Evolutionary conservation across 2,797 vertebrate species (phyloP).

Genomic region (Gadopsis bispinosus): DNA sequence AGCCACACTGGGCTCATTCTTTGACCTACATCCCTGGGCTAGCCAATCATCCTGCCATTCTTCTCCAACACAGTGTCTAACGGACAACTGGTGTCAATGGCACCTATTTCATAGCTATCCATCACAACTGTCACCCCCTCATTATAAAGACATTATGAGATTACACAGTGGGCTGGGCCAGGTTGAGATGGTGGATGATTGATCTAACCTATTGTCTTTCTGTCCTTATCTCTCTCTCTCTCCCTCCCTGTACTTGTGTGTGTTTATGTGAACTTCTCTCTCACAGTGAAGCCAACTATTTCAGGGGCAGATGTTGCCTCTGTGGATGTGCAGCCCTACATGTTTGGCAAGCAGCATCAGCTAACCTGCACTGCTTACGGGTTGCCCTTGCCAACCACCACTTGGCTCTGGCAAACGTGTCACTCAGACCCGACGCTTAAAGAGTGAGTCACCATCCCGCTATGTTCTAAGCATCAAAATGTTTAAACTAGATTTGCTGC

Average conservation of each 20-base stretch:
- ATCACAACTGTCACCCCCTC: conserved; percentile 62
- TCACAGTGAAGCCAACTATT: conserved; percentile 90
- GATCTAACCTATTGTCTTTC: conserved; percentile 48
- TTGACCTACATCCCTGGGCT: conserved; percentile 67
- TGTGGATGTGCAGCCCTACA: conserved; percentile 74
- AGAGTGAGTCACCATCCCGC: conserved; percentile 74
- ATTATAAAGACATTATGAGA: conserved; percentile 74
- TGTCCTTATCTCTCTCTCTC: conserved; percentile 17
- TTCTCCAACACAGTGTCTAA: conserved; percentile 43
- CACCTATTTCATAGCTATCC: conserved; percentile 66
- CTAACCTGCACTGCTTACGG: conserved; percentile 88
- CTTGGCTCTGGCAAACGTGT: conserved; percentile 89
- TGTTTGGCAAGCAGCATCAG: conserved; percentile 75
- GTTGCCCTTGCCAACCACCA: conserved; percentile 83
- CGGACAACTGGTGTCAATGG: conserved; percentile 60
- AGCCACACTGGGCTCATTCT: conserved; percentile 55
- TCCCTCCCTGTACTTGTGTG: background rate
- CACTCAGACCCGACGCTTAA: conserved; percentile 30
- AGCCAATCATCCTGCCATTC: conserved; percentile 65
- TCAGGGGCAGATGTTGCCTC: conserved; percentile 84
- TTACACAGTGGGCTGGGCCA: conserved; percentile 35
- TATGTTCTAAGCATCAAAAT: conserved; percentile 11
- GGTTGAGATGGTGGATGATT: conserved; percentile 1
- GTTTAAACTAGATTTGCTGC: conserved; percentile 19
- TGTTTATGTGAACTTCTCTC: conserved; percentile 6